Evolutionary conservation across 2,888 invertebrate genomes (phyloP).

Genomic region (Hirtodrosophila duncani): DNA sequence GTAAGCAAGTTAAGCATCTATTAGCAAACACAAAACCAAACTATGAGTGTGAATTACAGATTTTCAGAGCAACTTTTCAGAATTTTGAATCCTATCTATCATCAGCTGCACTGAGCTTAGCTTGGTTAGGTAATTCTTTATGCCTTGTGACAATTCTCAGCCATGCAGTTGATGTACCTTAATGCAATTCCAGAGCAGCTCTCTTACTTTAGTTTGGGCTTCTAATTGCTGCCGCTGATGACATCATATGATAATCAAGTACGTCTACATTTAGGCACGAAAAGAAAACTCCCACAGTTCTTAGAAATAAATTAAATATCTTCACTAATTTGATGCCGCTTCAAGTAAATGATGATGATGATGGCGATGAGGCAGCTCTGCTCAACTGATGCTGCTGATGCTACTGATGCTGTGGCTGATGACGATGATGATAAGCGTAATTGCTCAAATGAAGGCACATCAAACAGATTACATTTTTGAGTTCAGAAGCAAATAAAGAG

Average conservation of each 20-base stretch:
- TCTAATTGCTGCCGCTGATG: conserved; percentile 37
- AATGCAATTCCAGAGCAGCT: conserved; percentile 5
- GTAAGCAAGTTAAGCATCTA: too few species aligned
- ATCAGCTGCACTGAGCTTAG: too few species aligned
- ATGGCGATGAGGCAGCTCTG: too few species aligned
- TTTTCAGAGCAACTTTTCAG: too few species aligned
- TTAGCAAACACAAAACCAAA: too few species aligned
- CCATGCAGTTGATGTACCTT: conserved; percentile 7
- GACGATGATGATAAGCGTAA: conserved; percentile 49
- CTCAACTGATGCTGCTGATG: conserved; percentile 10
- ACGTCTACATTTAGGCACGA: conserved; percentile 1
- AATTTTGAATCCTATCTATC: too few species aligned
- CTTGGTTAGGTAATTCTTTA: too few species aligned
- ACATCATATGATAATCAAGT: too few species aligned
- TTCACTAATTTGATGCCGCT: conserved; percentile 41
- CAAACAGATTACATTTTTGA: conserved; percentile 50
- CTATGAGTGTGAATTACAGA: too few species aligned
- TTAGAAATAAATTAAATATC: conserved; percentile 63
- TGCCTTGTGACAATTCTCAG: conserved; percentile 12
- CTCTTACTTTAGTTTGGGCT: conserved; percentile 2
- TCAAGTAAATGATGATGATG: conserved; percentile 20
- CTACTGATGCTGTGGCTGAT: conserved; percentile 27
- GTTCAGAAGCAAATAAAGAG: conserved; percentile 10
- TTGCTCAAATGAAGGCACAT: conserved; percentile 57
- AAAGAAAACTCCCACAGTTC: conserved; percentile 57